Evolutionary conservation across 1,140 invertebrate genomes (phyloP), one percentile per base, ranked within the genome.

Genomic region (Drosophila equinoxialis): DNA sequence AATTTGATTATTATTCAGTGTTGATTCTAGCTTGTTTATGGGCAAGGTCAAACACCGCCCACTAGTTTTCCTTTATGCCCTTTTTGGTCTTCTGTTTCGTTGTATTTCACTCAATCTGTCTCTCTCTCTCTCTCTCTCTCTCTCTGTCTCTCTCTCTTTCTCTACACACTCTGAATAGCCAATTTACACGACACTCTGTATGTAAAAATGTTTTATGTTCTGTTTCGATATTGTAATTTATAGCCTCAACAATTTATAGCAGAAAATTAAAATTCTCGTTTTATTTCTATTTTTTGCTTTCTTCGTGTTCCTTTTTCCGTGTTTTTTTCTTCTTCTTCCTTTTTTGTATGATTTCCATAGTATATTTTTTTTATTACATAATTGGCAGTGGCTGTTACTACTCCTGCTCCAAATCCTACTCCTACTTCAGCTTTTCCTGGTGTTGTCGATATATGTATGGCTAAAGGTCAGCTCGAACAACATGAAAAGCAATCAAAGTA

Each of bases 291-390:
- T 59, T 65, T 55, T 20, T 60, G 33, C 6, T 41, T 55, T 55
- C 35, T 35, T 41, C 17, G 54, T 26, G 42, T 63, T 65, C 17
- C 33, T 64, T 30, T 35, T 57, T 42, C 57, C 48, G 48, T 11
- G 7, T 64, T 20, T 33, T 59, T 41, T 42, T 20, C 65, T 57
- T 55, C 39, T 57, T 30, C 26, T 63, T 20, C 23, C 42, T 41
- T 54, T 41, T 42, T 14, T 30, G 30, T 30, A 30, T 30, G 30
- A 33, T 58, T 30, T 23, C 55, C 33, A n/a, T n/a, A 8, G 42
- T 72, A 65, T 80, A 6, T 83, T 84, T 84, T 79, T 77, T 83
- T 79, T 83, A 84, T 83, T 84, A 73, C 81, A 83, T 83, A 83
- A 83, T 83, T 83, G 81, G 65, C 81, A 83, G 81, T 84, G 30